Evolutionary conservation across 2,797 vertebrate genomes (phyloP), one percentile per base, ranked within the genome.

Genomic region (Siniperca scherzeri): DNA sequence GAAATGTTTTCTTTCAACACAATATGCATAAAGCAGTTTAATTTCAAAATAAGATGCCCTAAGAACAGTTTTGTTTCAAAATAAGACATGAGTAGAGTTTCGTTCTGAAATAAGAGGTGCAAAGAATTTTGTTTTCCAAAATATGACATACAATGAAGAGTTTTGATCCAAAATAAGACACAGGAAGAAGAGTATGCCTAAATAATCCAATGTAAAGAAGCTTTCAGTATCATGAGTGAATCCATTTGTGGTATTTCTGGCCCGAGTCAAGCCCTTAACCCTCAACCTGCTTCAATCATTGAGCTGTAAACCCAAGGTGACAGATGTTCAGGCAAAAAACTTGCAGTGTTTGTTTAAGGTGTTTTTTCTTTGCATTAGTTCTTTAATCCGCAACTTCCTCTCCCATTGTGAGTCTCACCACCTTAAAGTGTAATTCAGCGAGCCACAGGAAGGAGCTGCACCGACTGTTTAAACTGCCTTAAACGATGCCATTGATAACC

Each of bases 401-500:
- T 40, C 40, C 62, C 36, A 7, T 30, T 55, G 42, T 74, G 56
- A 13, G 59, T 27, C 61, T 27, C 40, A 1, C 60, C 76, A 44
- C 52, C 75, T 75, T 70, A 60, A 80, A 74, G 68, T 2, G 38
- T 25, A 25, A 48, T n/a, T 36, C 55, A 6, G 21, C 16, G 7
- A 71, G 44, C 70, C 46, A 60, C 86, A 86, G 86, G 86, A 89
- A 81, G 78, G 14, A 62, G 55, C 56, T n/a, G 48, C 71, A 16
- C 1, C 27, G 3, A 11, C 16, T n/a, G 21, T 38, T 80, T 67
- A 84, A 68, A 73, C 25, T 46, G 12, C 68, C 65, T 62, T 65
- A 82, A 84, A 83, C 48, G 12, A 13, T 53, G 67, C 84, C 73
- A 82, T 1, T 14, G 76, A 17, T 38, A 68, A 90, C 87, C 86